Conservation (phyloP, 1,140 invertebrate species). For the Drosophila truncata region DNA sequence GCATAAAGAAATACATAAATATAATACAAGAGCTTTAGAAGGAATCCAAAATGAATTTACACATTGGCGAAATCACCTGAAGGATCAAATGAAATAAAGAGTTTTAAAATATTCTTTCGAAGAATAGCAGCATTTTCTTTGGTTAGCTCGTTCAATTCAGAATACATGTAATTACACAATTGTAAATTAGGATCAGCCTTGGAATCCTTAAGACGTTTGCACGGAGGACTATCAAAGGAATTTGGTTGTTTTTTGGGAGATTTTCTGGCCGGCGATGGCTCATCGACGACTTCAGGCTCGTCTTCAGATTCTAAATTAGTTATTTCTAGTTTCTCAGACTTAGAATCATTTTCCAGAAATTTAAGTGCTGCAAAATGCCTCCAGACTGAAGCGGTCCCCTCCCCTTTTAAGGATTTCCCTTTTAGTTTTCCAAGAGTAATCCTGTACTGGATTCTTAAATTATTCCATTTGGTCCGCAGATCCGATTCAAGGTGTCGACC, state of each 20-base stretch:
- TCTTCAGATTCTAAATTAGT: neutral
- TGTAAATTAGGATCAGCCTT: constrained; percentile 4
- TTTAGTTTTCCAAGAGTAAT: constrained; percentile 7
- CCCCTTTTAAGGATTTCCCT: neutral
- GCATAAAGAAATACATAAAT: neutral
- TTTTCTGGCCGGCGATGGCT: neutral
- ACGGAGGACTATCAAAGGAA: neutral
- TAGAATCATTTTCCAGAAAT: neutral
- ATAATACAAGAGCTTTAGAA: neutral
- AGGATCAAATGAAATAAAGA: constrained; percentile 14
- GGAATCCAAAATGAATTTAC: neutral
- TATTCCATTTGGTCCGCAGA: constrained; percentile 5
- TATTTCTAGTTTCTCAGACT: neutral
- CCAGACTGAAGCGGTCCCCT: neutral
- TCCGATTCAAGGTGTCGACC: constrained; percentile 5
- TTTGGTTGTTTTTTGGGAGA: neutral
- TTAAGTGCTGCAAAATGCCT: constrained; percentile 6
- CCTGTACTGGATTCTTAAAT: constrained; percentile 11
- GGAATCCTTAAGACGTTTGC: neutral
- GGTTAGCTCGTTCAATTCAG: neutral
- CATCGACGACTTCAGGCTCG: neutral
- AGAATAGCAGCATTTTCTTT: constrained; percentile 6
- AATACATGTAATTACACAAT: constrained; percentile 12
- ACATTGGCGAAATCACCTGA: neutral
- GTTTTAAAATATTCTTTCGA: constrained; percentile 4